Evolutionary conservation across 2,888 invertebrate species (phyloP).

Genomic region (Hypolimnas misippus): DNA sequence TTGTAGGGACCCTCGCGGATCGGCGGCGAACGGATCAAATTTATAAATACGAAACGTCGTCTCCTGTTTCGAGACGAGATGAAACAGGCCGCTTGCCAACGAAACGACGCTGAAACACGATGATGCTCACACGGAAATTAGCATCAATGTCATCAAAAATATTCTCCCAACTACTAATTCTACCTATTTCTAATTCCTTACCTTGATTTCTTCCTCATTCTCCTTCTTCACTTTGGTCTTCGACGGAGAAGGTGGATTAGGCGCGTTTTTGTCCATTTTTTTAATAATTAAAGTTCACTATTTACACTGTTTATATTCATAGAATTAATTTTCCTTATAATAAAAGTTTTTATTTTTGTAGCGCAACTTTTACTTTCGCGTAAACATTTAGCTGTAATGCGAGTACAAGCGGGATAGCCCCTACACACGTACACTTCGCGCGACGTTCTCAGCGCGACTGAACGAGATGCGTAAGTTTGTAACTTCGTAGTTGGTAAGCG

Average conservation of each 20-base stretch:
- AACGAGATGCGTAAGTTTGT: conserved; percentile 9
- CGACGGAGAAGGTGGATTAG: conserved; percentile 66
- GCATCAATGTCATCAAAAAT: conserved; percentile 60
- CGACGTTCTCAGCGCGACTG: conserved; percentile 62
- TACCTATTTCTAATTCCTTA: conserved; percentile 56
- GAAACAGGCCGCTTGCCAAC: conserved; percentile 77
- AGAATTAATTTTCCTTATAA: conserved; percentile 47
- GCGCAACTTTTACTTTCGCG: conserved; percentile 61
- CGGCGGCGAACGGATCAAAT: conserved; percentile 63
- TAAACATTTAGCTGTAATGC: conserved; percentile 65
- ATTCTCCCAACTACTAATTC: conserved; percentile 44
- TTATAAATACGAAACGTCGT: conserved; percentile 79
- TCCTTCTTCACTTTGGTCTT: conserved; percentile 86
- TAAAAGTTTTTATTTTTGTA: conserved; percentile 53
- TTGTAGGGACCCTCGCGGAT: conserved; percentile 52
- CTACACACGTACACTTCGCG: conserved; percentile 47
- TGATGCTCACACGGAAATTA: conserved; percentile 72
- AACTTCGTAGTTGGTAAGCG: conserved; percentile 31
- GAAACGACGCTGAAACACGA: conserved; percentile 60
- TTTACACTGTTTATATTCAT: conserved; percentile 43
- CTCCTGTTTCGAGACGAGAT: conserved; percentile 72
- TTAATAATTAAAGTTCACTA: conserved; percentile 38
- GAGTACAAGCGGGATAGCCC: background rate
- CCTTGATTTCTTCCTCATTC: conserved; percentile 91
- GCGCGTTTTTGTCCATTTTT: conserved; percentile 81